phyloP scores from a whole-genome alignment of 2,113 vertebrate species.

The Triplophysa tibetana region DNA sequence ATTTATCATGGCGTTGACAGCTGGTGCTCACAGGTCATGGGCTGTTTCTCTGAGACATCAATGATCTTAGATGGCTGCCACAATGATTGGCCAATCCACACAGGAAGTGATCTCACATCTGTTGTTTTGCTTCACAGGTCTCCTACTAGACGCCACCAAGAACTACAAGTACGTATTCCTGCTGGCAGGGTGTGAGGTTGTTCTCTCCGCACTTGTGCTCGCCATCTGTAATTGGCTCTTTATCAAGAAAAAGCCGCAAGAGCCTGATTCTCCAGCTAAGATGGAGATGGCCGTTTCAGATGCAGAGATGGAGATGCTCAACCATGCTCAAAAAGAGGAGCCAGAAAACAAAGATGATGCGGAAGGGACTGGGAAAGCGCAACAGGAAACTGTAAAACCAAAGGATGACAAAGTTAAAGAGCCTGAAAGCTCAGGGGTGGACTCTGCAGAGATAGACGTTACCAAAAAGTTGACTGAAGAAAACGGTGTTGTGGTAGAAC shows the following conservation, averaged over 20 bases:
- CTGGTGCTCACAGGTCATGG: background rate
- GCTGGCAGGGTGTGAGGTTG: constrained; percentile 86
- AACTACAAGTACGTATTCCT: constrained; percentile 88
- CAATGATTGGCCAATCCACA: background rate
- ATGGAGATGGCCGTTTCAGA: constrained; percentile 71
- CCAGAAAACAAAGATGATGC: background rate
- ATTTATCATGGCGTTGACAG: background rate
- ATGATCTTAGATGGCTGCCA: background rate
- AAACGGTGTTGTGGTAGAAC: constrained; percentile 73
- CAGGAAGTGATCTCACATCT: background rate
- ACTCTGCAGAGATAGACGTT: constrained; percentile 74
- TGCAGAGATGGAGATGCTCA: constrained; percentile 80
- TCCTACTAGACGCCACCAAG: constrained; percentile 82
- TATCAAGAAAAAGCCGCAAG: constrained; percentile 70
- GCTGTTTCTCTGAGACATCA: background rate
- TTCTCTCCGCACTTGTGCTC: constrained; percentile 79
- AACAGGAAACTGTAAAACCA: background rate
- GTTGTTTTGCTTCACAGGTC: constrained; percentile 70
- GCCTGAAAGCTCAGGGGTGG: constrained; percentile 56
- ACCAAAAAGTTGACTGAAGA: constrained; percentile 74
- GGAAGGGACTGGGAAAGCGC: background rate
- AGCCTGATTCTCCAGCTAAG: constrained; percentile 58
- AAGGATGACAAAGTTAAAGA: constrained; percentile 17
- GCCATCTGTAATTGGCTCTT: constrained; percentile 83
- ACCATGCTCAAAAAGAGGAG: constrained; percentile 39